Evolutionary conservation across 2,113 vertebrate species (phyloP).

Genomic region (Myocastor coypus): DNA sequence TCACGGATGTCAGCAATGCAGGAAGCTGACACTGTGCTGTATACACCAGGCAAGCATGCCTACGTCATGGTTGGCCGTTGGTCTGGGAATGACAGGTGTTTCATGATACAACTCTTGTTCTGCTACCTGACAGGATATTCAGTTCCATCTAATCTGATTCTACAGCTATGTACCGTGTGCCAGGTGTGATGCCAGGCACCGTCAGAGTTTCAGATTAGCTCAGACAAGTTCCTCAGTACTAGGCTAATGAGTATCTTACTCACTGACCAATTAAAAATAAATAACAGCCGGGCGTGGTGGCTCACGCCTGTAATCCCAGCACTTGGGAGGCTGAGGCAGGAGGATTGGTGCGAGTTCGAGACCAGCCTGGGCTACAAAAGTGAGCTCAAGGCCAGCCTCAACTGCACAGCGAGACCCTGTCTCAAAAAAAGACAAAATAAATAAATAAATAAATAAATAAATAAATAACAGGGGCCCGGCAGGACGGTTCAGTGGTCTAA

Average conservation of each 20-base stretch:
- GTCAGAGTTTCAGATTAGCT: constrained; percentile 10
- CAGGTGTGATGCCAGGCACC: background rate
- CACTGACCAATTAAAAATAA: background rate
- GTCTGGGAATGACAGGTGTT: constrained; percentile 54
- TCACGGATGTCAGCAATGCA: constrained; percentile 50
- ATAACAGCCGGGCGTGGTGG: no score
- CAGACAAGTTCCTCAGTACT: constrained; percentile 12
- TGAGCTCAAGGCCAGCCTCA: no score
- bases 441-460: no score
- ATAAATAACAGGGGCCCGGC: no score
- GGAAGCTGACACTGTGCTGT: constrained; percentile 48
- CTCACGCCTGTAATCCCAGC: no score
- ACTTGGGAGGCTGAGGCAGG: no score
- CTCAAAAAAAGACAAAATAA: no score
- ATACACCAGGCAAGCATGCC: constrained; percentile 17
- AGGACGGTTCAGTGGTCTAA: no score
- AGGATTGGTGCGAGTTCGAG: no score
- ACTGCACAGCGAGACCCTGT: no score
- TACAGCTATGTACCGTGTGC: background rate
- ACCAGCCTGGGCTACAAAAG: no score
- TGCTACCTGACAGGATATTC: constrained; percentile 21
- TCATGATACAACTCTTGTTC: constrained; percentile 9
- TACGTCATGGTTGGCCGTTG: constrained; percentile 52
- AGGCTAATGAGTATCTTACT: constrained; percentile 20
- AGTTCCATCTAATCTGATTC: constrained; percentile 34